These are phyloP conservation scores for Lepilemur septentrionalis DNA, from an alignment of 2,797 vertebrate species.

Conservation along the genomic window DNA sequence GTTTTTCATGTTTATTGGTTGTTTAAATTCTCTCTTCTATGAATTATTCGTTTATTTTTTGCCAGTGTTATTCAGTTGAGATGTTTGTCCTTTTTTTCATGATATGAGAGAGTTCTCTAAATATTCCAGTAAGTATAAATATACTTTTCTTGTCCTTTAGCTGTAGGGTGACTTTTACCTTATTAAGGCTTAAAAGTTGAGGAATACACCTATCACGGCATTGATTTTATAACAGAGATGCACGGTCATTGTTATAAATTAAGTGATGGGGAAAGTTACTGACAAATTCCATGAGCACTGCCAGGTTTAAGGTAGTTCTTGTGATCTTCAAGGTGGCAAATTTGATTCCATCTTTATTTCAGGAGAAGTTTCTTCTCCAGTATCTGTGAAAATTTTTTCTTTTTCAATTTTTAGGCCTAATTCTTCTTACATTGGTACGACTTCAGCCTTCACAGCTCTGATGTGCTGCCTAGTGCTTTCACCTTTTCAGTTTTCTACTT, in stretches of 20 bases:
- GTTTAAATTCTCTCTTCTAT: not conserved
- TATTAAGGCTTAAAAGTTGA: not conserved
- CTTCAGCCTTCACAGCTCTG: no score
- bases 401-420: no score
- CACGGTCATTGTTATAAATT: not conserved
- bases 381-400: no score
- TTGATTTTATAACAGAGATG: not conserved
- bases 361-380: not conserved
- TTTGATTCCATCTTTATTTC: not conserved
- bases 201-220: not conserved
- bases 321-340: not conserved
- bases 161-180: not conserved
- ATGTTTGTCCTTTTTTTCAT: not conserved
- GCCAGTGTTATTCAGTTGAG: not conserved
- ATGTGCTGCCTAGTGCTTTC: no score
- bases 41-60: not conserved
- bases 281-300: not conserved
- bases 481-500: not conserved
- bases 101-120: not conserved
- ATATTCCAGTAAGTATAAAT: not conserved
- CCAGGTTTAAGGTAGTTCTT: not conserved
- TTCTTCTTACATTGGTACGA: no score
- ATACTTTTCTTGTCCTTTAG: not conserved
- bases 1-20: not conserved
- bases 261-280: not conserved